Base-by-base conservation (phyloP, 2,113 vertebrate species). In the Cavia porcellus region DNA sequence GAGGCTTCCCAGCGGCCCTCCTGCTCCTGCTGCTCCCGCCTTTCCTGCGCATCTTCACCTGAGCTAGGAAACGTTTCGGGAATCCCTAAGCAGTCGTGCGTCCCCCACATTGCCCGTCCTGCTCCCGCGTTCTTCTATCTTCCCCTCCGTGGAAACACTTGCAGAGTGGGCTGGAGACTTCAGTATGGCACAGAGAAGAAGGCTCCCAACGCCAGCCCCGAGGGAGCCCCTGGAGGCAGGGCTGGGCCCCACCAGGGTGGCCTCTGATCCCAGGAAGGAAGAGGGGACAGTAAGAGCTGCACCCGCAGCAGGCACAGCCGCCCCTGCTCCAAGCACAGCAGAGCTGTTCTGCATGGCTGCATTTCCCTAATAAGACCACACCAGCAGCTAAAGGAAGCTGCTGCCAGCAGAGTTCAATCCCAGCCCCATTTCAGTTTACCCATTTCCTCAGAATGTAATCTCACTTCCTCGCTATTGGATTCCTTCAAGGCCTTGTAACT, bases 391-490 rank as follows among this genome's bases (percentile, higher is more conserved):
- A 91, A 97, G 82, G 79, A 96, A 96, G 95, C 96, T 62, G 96
- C 95, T 95, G 94, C 94, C 95, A 12, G 92, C 25, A n/a, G 79
- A 92, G 86, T 96, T 85, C 96, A 96, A 92, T 96, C 82, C 86
- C 59, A 86, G 85, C 57, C 86, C 91, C 87, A 93, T 94, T 97
- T 97, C 88, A 75, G 82, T 55, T 96, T 75, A 92, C 90, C 79
- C 86, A 84, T 95, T 97, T 96, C 87, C 94, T 95, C 90, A 86
- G 85, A 96, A 96, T 92, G 94, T 68, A 97, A 94, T 97, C 90
- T 97, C 83, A 38, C 45, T 68, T 92, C 90, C 86, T 96, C 45
- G 10, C 95, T 89, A 89, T 85, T 96, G 32, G 86, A 96, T 96
- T 87, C 80, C 83, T 94, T 85, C 66, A 85, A 80, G 68, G 59